A percentile compares a stretch with the other conserved stretches of the same genome.
phyloP scores from a whole-genome alignment of 2,888 invertebrate genomes.

The Leucophora obtusa region DNA sequence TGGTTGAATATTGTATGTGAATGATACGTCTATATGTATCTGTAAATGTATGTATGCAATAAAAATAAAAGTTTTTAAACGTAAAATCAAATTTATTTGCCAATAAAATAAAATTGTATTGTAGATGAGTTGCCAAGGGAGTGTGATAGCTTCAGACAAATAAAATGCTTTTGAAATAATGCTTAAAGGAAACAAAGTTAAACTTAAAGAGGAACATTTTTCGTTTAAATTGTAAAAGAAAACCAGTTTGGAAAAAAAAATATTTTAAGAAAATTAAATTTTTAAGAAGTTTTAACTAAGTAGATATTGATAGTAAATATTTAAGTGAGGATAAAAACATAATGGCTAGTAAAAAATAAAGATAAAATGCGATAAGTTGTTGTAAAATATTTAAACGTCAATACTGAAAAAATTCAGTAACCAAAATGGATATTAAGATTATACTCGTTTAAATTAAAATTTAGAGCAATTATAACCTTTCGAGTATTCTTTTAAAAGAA shows the following conservation, averaged over 20 bases:
- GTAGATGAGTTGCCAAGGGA: conserved; percentile 52
- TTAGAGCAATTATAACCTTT: no score
- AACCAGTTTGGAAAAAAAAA: neutral
- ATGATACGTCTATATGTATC: no score
- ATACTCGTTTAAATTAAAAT: no score
- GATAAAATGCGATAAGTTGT: no score
- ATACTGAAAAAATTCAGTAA: no score
- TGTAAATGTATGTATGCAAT: conserved; percentile 16
- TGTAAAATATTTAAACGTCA: no score
- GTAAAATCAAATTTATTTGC: conserved; percentile 63
- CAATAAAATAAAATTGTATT: conserved; percentile 61
- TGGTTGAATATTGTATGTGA: conserved; percentile 19
- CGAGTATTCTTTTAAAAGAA: no score
- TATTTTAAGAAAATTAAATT: neutral
- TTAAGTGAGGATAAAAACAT: neutral
- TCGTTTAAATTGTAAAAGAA: neutral
- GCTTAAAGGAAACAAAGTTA: neutral
- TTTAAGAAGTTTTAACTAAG: neutral
- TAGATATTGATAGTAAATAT: neutral
- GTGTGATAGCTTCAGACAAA: conserved; percentile 35
- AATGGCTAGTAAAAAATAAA: neutral
- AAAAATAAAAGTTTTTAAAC: conserved; percentile 48
- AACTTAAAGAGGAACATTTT: neutral
- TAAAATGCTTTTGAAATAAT: conserved; percentile 31
- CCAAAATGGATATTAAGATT: no score